Evolutionary conservation across 2,113 vertebrate genomes (phyloP).

Genomic region (Salminus brasiliensis): DNA sequence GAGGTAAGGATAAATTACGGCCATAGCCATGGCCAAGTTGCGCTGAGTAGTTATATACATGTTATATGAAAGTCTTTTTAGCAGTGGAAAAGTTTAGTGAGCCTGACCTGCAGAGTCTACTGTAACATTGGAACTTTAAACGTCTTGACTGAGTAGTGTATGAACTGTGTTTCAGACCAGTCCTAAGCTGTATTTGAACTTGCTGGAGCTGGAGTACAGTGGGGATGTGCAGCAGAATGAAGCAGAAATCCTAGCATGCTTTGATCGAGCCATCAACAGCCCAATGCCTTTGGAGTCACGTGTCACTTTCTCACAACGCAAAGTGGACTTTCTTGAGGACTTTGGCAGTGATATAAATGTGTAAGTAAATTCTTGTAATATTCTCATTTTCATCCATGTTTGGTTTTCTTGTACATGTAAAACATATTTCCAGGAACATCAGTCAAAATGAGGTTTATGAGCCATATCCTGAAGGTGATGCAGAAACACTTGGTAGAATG

Average conservation of each 20-base stretch:
- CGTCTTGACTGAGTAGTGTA: too few relatives aligned
- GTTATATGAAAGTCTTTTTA: too few relatives aligned
- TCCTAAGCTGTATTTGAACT: constrained; percentile 92
- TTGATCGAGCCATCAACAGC: constrained; percentile 88
- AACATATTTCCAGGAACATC: too few relatives aligned
- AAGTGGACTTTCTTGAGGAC: constrained; percentile 98
- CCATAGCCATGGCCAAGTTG: too few relatives aligned
- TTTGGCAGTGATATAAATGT: constrained; percentile 94
- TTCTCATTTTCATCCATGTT: neutral
- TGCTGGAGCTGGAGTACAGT: constrained; percentile 94
- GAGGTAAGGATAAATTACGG: constrained; percentile 77
- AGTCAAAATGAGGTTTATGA: too few relatives aligned
- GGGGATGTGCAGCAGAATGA: constrained; percentile 91
- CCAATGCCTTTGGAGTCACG: constrained; percentile 86
- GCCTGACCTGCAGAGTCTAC: too few relatives aligned
- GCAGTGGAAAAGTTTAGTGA: too few relatives aligned
- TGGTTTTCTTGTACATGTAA: too few relatives aligned
- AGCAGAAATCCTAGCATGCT: constrained; percentile 88
- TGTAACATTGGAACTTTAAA: too few relatives aligned
- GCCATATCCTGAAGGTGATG: too few relatives aligned
- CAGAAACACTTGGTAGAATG: too few relatives aligned
- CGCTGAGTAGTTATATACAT: too few relatives aligned
- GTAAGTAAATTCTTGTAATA: constrained; percentile 72
- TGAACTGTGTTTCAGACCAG: constrained; percentile 81
- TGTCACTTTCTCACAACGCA: constrained; percentile 92